Conservation (phyloP, 2,113 vertebrate species). For the Solenodon paradoxus region DNA sequence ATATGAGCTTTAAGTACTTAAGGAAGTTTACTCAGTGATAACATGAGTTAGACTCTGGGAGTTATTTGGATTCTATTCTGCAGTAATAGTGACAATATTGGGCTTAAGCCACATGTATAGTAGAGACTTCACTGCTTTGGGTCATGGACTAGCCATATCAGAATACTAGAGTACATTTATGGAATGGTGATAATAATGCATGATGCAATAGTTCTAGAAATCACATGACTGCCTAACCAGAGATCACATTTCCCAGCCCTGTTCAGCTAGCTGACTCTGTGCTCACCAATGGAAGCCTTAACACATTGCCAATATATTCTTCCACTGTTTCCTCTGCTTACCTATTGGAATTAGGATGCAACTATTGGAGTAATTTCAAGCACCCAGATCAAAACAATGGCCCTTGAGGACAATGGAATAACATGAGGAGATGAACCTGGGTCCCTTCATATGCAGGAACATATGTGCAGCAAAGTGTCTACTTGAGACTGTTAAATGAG, state of each 20-base stretch:
- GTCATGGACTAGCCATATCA: not conserved
- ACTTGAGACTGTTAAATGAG: not conserved
- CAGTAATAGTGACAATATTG: not conserved
- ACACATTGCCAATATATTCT: not conserved
- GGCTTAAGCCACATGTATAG: not conserved
- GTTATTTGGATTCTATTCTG: constrained; percentile 17
- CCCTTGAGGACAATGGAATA: not conserved
- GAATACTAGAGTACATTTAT: not conserved
- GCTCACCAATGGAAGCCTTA: not conserved
- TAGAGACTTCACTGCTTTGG: not conserved
- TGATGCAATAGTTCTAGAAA: not conserved
- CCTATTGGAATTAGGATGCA: not conserved
- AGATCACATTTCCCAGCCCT: not conserved
- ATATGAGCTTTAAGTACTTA: not conserved
- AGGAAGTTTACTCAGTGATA: not conserved
- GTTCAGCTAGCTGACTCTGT: not conserved
- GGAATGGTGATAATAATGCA: not conserved
- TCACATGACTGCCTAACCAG: not conserved
- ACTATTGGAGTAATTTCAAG: not conserved
- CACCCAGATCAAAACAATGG: not conserved
- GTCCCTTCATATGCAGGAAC: not conserved
- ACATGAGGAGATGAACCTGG: not conserved
- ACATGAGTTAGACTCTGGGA: not conserved
- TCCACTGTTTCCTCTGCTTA: not conserved
- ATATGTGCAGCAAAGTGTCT: not conserved